Evolutionary conservation across 2,113 vertebrate genomes (phyloP).

Genomic region (Plecturocebus donacophilus): DNA sequence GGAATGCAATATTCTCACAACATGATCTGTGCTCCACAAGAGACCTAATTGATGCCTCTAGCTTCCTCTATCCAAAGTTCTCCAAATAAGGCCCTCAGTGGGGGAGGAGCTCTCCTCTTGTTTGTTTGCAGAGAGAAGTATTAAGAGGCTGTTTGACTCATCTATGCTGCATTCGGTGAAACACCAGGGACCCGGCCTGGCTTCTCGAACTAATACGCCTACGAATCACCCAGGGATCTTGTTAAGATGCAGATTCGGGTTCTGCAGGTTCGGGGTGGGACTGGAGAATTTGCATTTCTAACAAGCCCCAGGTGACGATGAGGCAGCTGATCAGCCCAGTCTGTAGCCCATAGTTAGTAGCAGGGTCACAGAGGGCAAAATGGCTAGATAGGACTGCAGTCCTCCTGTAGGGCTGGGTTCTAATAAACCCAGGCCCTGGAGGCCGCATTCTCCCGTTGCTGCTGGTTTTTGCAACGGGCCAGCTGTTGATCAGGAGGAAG

Average conservation of each 20-base stretch:
- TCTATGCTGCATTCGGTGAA: not conserved
- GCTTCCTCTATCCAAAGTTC: not conserved
- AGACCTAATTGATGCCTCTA: not conserved
- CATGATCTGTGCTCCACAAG: not conserved
- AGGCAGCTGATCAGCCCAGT: not conserved
- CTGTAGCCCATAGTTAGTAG: not conserved
- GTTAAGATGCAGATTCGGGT: not conserved
- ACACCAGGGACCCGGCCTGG: not conserved
- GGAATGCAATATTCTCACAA: not conserved
- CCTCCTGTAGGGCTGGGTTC: not conserved
- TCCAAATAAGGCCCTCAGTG: not conserved
- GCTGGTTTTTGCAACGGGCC: constrained; percentile 1
- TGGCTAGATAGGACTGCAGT: not conserved
- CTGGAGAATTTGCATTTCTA: not conserved
- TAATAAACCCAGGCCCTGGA: not conserved
- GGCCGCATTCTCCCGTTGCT: not conserved
- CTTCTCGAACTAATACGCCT: not conserved
- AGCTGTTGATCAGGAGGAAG: constrained; percentile 21
- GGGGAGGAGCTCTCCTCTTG: not conserved
- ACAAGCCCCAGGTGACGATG: not conserved
- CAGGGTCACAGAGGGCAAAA: not conserved
- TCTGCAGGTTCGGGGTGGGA: not conserved
- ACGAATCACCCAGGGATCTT: not conserved
- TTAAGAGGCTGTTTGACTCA: not conserved
- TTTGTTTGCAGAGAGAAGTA: not conserved